Conservation (phyloP, 2,113 vertebrate genomes). For the Chamaetylas fuelleborni region DNA sequence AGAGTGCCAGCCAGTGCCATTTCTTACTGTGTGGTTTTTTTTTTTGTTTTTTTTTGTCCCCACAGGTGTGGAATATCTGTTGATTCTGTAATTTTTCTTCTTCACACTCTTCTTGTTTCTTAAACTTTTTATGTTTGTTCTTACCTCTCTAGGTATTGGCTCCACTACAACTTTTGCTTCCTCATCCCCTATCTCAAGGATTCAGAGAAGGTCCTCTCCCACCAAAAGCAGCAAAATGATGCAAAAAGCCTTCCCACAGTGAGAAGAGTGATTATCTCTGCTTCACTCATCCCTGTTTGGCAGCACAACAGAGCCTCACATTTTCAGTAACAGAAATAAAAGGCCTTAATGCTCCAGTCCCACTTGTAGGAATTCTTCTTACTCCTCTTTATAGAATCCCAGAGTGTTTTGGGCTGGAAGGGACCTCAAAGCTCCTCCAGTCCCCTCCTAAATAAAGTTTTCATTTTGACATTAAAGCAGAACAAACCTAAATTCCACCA, state of each 20-base stretch:
- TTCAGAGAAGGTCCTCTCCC: neutral
- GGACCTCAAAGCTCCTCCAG: fast-evolving
- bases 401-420: neutral
- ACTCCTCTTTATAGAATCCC: neutral
- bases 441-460: neutral
- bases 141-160: neutral
- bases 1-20: neutral
- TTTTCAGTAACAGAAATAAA: neutral
- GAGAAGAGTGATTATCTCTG: neutral
- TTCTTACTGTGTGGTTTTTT: neutral
- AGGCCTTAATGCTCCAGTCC: neutral
- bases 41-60: neutral
- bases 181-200: neutral
- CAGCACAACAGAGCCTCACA: neutral
- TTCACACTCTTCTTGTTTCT: neutral
- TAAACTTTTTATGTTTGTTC: neutral
- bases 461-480: neutral
- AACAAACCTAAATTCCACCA: neutral
- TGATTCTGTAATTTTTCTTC: neutral
- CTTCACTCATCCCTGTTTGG: neutral
- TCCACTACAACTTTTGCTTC: neutral
- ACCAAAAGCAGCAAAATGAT: neutral
- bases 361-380: neutral
- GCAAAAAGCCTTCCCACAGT: neutral
- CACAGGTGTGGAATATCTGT: neutral